Conservation (phyloP, 2,113 vertebrate genomes). For the Struthidea cinerea region DNA sequence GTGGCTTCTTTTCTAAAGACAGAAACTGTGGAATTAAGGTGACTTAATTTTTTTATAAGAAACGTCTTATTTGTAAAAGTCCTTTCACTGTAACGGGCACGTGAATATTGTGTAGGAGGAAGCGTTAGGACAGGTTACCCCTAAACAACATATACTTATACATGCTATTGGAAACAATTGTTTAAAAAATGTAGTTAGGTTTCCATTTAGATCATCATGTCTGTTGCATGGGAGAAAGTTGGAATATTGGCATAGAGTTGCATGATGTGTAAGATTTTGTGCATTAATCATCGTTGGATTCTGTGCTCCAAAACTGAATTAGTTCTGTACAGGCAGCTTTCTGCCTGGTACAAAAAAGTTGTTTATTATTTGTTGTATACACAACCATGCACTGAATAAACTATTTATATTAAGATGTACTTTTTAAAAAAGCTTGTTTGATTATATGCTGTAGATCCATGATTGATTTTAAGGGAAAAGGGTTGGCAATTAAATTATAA, state of each 20-base stretch:
- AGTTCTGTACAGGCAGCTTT: slow-evolving; percentile 79
- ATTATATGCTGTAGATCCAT: not conserved
- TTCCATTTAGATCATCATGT: slow-evolving; percentile 88
- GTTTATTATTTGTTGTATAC: slow-evolving; percentile 99
- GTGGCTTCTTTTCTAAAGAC: slow-evolving; percentile 93
- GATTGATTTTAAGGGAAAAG: not conserved
- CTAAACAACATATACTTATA: slow-evolving; percentile 84
- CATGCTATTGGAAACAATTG: slow-evolving; percentile 83
- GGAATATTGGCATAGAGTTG: slow-evolving; percentile 93
- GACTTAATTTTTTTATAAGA: slow-evolving; percentile 89
- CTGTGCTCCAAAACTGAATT: slow-evolving; percentile 88
- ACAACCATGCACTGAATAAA: slow-evolving; percentile 98
- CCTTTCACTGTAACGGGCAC: slow-evolving; percentile 86
- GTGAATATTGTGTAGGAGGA: slow-evolving; percentile 85
- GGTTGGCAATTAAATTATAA: not conserved
- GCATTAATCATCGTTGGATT: slow-evolving; percentile 92
- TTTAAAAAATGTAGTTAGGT: slow-evolving; percentile 80
- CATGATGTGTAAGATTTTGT: slow-evolving; percentile 97
- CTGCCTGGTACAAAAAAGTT: slow-evolving; percentile 86
- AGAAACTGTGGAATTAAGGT: slow-evolving; percentile 93
- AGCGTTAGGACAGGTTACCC: slow-evolving; percentile 82
- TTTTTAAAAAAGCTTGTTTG: slow-evolving; percentile 76
- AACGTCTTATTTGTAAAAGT: slow-evolving; percentile 91
- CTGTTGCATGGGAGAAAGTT: slow-evolving; percentile 98
- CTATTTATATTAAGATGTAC: slow-evolving; percentile 91